These are phyloP conservation scores for Istiophorus platypterus DNA, from an alignment of 2,113 vertebrate species.

Conservation along the genomic window DNA sequence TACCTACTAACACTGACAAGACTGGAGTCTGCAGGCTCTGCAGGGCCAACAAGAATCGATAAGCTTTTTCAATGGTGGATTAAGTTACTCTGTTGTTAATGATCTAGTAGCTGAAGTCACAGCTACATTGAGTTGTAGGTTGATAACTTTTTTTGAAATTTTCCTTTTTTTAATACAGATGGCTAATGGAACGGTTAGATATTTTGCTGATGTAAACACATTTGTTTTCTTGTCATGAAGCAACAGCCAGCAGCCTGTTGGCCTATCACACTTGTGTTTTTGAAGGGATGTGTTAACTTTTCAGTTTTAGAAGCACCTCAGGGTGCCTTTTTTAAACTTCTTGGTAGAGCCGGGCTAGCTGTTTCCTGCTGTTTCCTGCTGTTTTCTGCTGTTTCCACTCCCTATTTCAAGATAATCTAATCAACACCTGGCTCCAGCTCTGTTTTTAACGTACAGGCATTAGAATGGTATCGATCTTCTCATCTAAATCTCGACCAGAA, in stretches of 20 bases:
- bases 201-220: neutral
- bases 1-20: conserved; percentile 65
- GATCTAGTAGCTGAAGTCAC: conserved; percentile 18
- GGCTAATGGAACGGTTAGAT: neutral
- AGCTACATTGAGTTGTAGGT: neutral
- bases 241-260: neutral
- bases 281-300: neutral
- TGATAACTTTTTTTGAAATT: conserved; percentile 15
- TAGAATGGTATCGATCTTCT: no score
- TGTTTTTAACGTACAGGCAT: no score
- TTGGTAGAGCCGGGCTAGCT: no score
- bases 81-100: conserved; percentile 62
- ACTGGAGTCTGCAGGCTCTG: conserved; percentile 59
- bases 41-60: conserved; percentile 73
- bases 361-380: no score
- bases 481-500: no score
- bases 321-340: no score
- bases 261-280: neutral
- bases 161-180: neutral
- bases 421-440: no score
- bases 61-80: conserved; percentile 73
- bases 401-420: no score
- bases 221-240: conserved; percentile 2
- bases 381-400: no score
- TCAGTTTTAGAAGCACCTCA: neutral